Conservation (phyloP, 2,888 invertebrate species). For the Noctua janthe region DNA sequence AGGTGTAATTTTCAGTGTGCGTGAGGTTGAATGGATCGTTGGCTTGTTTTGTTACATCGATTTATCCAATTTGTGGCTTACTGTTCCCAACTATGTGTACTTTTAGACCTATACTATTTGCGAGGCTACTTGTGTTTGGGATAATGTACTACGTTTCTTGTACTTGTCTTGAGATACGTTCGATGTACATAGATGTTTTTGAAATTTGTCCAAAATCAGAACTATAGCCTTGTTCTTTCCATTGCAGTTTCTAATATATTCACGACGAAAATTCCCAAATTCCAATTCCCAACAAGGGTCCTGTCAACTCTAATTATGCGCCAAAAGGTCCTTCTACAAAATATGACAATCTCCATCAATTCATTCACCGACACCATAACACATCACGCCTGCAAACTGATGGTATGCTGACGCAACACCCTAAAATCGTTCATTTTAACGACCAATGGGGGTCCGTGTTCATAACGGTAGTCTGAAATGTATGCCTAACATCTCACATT, state of each 20-base stretch:
- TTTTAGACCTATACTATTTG: constrained; percentile 8
- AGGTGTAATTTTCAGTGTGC: constrained; percentile 40
- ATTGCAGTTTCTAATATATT: not conserved
- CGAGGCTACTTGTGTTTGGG: not conserved
- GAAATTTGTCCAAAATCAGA: not conserved
- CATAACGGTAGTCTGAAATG: constrained; percentile 39
- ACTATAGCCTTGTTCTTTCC: not conserved
- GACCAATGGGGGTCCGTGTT: constrained; percentile 22
- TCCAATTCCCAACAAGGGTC: not conserved
- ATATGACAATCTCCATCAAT: not conserved
- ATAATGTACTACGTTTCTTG: not conserved
- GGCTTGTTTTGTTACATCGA: constrained; percentile 42
- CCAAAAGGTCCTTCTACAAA: not conserved
- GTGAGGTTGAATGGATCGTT: constrained; percentile 42
- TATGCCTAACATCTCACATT: constrained; percentile 46
- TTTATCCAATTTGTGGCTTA: constrained; percentile 33
- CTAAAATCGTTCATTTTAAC: constrained; percentile 47
- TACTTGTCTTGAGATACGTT: not conserved
- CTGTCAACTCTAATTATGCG: not conserved
- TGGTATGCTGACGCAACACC: constrained; percentile 33
- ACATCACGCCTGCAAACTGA: not conserved
- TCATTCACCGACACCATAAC: constrained; percentile 3
- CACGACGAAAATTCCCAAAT: not conserved
- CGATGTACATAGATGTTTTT: not conserved
- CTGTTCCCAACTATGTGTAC: not conserved